phyloP scores from a whole-genome alignment of 2,113 vertebrate genomes.

The Sinocyclocheilus anophthalmus region DNA sequence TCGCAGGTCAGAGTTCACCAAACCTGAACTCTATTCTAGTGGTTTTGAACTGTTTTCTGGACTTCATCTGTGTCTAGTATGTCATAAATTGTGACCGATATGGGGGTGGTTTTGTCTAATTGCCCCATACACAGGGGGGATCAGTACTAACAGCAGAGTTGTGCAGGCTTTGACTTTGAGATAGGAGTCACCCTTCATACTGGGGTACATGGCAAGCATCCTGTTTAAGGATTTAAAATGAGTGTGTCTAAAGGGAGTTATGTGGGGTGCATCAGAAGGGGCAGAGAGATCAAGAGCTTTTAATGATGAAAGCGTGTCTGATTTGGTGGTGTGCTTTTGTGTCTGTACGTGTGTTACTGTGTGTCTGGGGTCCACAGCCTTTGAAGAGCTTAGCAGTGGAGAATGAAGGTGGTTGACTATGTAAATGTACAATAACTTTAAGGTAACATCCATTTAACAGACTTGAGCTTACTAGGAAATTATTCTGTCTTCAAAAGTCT shows the following conservation, averaged over 20 bases:
- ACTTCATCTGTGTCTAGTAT: not conserved
- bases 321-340: not conserved
- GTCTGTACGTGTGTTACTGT: not conserved
- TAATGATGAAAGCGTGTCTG: slow-evolving; percentile 13
- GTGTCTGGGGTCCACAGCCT: slow-evolving; percentile 3
- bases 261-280: not conserved
- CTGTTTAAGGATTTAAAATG: slow-evolving; percentile 19
- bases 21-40: not conserved
- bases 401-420: slow-evolving; percentile 4
- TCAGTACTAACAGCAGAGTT: not conserved
- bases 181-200: not conserved
- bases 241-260: slow-evolving; percentile 1
- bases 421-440: slow-evolving; percentile 3
- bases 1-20: not conserved
- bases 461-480: not conserved
- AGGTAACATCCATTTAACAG: not conserved
- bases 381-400: not conserved
- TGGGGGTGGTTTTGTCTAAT: slow-evolving; percentile 16
- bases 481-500: not conserved
- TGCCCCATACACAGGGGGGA: slow-evolving; percentile 26
- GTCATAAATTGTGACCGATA: not conserved
- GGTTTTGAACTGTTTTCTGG: not conserved
- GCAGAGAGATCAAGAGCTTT: slow-evolving; percentile 4
- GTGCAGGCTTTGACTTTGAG: slow-evolving; percentile 16
- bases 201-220: not conserved